A percentile compares a stretch with the other conserved stretches of the same genome.
Conservation (phyloP, 2,888 invertebrate genomes). For the Ectobius pallidus region DNA sequence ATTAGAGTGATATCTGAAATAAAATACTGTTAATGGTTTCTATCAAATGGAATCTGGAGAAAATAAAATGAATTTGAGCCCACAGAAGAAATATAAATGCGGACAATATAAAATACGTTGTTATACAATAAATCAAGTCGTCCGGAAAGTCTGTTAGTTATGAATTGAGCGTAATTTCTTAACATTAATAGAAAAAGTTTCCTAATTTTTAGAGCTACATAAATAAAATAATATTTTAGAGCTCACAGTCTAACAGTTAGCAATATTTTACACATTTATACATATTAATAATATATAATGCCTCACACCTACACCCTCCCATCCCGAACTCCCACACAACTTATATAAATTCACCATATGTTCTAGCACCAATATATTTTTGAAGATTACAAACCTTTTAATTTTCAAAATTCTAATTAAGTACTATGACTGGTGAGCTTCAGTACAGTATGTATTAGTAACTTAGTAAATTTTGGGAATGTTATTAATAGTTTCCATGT, state of each 20-base stretch:
- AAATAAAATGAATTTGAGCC: not conserved
- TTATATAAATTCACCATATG: constrained; percentile 18
- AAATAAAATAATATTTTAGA: not conserved
- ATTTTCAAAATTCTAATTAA: not conserved
- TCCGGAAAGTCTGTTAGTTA: not conserved
- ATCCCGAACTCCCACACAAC: constrained; percentile 28
- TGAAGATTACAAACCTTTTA: not conserved
- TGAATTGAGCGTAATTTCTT: constrained; percentile 26
- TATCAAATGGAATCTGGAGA: constrained; percentile 1
- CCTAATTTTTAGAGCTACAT: not conserved
- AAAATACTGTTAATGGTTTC: constrained; percentile 35
- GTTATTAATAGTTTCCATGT: too few species aligned
- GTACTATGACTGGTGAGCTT: too few species aligned
- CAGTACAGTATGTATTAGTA: too few species aligned
- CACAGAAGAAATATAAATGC: not conserved
- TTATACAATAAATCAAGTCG: not conserved
- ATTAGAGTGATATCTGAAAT: constrained; percentile 7
- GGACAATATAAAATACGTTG: not conserved
- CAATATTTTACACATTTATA: constrained; percentile 36
- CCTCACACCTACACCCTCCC: constrained; percentile 38
- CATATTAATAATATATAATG: constrained; percentile 39
- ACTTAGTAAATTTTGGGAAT: too few species aligned
- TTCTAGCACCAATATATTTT: constrained; percentile 21
- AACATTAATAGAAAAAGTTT: not conserved
- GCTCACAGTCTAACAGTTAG: constrained; percentile 5